Evolutionary conservation across 2,113 vertebrate species (phyloP).

Genomic region (Alaudala cheleensis): DNA sequence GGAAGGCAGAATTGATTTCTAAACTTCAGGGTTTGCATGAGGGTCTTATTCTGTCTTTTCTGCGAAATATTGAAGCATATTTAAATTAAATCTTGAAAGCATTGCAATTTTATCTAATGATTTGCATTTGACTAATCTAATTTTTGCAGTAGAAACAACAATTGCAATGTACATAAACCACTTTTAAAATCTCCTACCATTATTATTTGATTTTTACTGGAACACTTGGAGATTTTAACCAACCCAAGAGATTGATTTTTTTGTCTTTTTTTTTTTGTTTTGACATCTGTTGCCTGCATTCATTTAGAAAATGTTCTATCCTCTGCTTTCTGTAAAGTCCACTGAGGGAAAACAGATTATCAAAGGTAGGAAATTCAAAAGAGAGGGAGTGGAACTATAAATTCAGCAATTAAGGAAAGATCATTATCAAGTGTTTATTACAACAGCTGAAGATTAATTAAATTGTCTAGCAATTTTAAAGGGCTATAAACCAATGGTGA

Average conservation of each 20-base stretch:
- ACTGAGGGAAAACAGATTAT: not conserved
- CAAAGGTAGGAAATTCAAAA: not conserved
- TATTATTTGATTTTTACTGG: not conserved
- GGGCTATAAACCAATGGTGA: not conserved
- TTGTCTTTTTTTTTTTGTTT: not conserved
- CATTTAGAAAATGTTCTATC: not conserved
- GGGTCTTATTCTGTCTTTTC: not conserved
- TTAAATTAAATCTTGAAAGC: not conserved
- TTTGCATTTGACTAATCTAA: not conserved
- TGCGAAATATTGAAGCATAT: not conserved
- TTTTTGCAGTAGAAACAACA: not conserved
- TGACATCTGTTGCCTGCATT: not conserved
- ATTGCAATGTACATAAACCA: not conserved
- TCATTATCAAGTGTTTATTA: slow-evolving; percentile 15
- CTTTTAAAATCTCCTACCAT: not conserved
- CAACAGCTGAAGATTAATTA: slow-evolving; percentile 13
- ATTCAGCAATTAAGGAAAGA: slow-evolving; percentile 12
- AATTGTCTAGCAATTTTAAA: not conserved
- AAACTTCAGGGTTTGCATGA: not conserved
- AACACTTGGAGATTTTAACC: not conserved
- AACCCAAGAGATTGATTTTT: not conserved
- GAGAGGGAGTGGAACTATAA: not conserved
- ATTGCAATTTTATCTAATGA: not conserved
- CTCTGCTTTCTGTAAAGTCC: not conserved
- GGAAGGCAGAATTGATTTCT: not conserved